Base-by-base conservation (phyloP, 2,797 vertebrate species). In the Cryptoprocta ferox region DNA sequence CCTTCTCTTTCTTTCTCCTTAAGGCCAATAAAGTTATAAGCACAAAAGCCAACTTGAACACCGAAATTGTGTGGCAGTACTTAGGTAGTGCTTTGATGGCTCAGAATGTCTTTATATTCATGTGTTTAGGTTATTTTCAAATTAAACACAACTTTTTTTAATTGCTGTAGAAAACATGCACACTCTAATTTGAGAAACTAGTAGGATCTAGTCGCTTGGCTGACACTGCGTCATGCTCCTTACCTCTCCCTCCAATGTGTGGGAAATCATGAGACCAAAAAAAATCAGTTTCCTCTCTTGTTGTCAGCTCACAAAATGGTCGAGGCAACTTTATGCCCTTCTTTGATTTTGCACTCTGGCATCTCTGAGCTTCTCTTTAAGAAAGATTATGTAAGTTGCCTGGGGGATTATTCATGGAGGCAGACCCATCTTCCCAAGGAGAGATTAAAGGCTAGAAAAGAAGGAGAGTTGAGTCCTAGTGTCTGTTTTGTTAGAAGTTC, bases 1-100 rank as follows among this genome's bases (percentile, higher is more conserved):
- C 79, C 6, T 68, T 92, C 86, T 96, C 95, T 89, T 95, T 68
- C 90, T 89, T 97, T 91, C 66, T 39, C 16, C 48, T 59, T 30
- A 45, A 95, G 75, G 82, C 48, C 63, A 70, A 71, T 89, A 63
- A 86, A 73, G 11, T 63, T 30, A 9, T 39, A 86, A 94, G 68
- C 19, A 79, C 28, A 80, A 92, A 89, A 73, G 48, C 92, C 63
- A 82, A 21, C 32, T 81, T 63, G 32, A 91, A 30, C n/a, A 35
- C 16, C 76, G 71, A 96, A 95, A 65, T 81, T 35, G 13, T 71
- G 12, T 15, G 39, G 12, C 26, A 15, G 15, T 16, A 18, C 35
- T 73, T 75, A 83, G 53, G 86, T 35, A 32, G 24, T 24, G n/a
- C 30, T 83, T 3, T 30, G 80, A 80, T 70, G 63, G 48, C 42